phyloP scores from a whole-genome alignment of 2,113 vertebrate species.

The Heterocephalus glaber region DNA sequence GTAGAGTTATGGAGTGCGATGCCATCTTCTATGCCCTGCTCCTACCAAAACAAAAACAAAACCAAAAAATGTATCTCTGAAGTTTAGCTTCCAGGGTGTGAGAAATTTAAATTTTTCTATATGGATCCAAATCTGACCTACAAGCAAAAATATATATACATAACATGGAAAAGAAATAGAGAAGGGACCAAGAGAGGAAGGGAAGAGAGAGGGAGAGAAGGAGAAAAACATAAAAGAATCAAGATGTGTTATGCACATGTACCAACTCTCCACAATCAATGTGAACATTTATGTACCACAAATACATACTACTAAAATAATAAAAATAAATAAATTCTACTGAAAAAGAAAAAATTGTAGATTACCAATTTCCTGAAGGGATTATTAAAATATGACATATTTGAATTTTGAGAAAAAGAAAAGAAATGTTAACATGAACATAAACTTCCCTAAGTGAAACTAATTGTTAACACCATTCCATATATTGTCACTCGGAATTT shows the following conservation, averaged over 20 bases:
- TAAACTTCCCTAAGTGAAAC: background rate
- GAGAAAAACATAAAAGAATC: background rate
- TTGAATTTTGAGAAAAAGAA: background rate
- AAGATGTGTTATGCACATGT: background rate
- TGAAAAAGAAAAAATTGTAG: background rate
- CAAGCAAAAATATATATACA: background rate
- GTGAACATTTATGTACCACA: background rate
- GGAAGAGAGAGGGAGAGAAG: background rate
- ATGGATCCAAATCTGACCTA: background rate
- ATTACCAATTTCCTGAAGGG: background rate
- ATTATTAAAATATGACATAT: background rate
- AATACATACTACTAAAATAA: background rate
- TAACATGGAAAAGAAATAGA: background rate
- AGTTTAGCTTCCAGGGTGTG: background rate
- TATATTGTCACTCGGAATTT: background rate
- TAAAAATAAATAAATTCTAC: background rate
- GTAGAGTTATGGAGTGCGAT: background rate
- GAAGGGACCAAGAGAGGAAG: background rate
- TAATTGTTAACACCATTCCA: background rate
- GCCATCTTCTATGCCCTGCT: fast-evolving
- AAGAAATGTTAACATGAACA: background rate
- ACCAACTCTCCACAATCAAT: background rate
- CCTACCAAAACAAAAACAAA: background rate
- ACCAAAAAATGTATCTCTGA: background rate
- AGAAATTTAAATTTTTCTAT: background rate